A percentile compares a stretch with the other conserved stretches of the same genome.
These are phyloP conservation scores for Drosophila hydei DNA, from an alignment of 1,140 invertebrate species.

Conservation along the genomic window DNA sequence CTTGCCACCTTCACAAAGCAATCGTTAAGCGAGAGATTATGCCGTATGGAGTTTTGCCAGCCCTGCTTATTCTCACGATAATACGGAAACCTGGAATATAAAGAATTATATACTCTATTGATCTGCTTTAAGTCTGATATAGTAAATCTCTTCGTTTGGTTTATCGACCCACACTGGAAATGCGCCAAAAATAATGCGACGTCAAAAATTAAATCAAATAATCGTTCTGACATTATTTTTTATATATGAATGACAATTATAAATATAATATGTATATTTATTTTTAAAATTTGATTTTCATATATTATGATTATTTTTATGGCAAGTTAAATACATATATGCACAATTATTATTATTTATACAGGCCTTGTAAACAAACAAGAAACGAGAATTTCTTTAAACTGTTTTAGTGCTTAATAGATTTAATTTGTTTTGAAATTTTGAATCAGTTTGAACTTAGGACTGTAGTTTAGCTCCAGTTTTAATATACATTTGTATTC, in stretches of 20 bases:
- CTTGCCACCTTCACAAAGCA: conserved; percentile 94
- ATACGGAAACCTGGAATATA: conserved; percentile 88
- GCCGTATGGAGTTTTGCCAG: conserved; percentile 93
- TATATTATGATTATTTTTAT: conserved; percentile 34
- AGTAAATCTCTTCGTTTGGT: background rate
- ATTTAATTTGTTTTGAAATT: too few relatives aligned
- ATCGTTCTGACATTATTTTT: conserved; percentile 13
- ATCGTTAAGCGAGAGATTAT: conserved; percentile 96
- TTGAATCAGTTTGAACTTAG: too few relatives aligned
- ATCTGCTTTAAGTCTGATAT: background rate
- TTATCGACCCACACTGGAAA: conserved; percentile 32
- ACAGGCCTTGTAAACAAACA: conserved; percentile 1
- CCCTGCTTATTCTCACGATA: conserved; percentile 91
- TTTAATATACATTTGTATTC: too few relatives aligned
- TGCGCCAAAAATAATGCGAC: conserved; percentile 17
- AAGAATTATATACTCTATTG: background rate
- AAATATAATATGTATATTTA: conserved; percentile 14
- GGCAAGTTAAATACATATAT: conserved; percentile 31
- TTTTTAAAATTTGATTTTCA: conserved; percentile 20
- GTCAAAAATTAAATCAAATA: conserved; percentile 19
- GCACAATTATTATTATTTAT: background rate
- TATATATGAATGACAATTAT: conserved; percentile 26
- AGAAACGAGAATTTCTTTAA: background rate
- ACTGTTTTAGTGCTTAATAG: too few relatives aligned
- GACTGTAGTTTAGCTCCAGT: too few relatives aligned